Base-by-base conservation (phyloP, 2,113 vertebrate genomes). In the Solea solea region DNA sequence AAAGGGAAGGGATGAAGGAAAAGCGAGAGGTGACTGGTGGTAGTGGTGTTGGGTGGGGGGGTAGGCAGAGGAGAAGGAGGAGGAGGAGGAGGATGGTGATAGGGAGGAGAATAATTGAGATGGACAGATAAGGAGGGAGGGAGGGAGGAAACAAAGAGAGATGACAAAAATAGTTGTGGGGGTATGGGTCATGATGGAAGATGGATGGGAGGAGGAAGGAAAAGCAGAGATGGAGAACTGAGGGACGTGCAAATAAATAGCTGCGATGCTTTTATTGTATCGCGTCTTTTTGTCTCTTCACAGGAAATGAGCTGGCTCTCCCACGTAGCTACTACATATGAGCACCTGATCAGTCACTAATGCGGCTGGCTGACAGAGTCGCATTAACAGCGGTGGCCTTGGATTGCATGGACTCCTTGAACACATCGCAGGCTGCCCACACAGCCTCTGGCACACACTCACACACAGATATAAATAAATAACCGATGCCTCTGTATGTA, bases 111-210 rank as follows among this genome's bases (percentile, higher is more conserved):
- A 78, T 90, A 92, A 93, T 87, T 46, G 68, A 89, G 88, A 89
- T 88, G 66, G 89, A 92, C 87, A 91, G 88, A 88, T 69, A 80
- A 78, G 81, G 67, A 65, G 80, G 86, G 76, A 59, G 80, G 72
- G 56, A 42, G 72, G 25, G 57, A 25, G 66, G 76, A 78, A 82
- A 90, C 82, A 89, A 84, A 87, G 88, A 71, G 39, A 78, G 69
- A 74, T 50, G 77, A 70, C 71, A 87, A 86, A 82, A 80, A 88
- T 74, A 72, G 67, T 61, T 65, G 54, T 39, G 59, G 28, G 58
- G 64, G 10, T 46, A 63, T 8, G 41, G 21, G 52, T 61, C 48
- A 76, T 57, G 54, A 80, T 63, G 76, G 80, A 45, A 34, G 40
- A 83, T 77, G 70, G 69, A 58, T 27, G 45, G 64, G 68, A 66